Conservation (phyloP, 37 sponge, comb jelly and placozoan genomes). For the Haliclona indistincta region DNA sequence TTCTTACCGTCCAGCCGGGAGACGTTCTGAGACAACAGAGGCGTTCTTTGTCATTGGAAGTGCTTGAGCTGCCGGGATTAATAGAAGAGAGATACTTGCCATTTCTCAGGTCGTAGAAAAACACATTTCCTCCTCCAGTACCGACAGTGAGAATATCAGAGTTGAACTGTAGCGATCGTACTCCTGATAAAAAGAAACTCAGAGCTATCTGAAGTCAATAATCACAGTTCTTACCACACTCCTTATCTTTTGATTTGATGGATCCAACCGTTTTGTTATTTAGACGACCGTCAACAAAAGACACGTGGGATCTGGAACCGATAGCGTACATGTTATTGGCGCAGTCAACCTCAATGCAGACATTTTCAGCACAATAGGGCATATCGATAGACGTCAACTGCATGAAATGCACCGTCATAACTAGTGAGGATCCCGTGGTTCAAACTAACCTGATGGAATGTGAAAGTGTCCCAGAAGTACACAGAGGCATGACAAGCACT, state of each 20-base stretch:
- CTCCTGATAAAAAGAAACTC: slow-evolving; percentile 26
- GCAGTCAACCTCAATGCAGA: slow-evolving; percentile 63
- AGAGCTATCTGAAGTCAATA: not conserved
- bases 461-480: slow-evolving; percentile 72
- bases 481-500: slow-evolving; percentile 55
- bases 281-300: slow-evolving; percentile 57
- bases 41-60: not conserved
- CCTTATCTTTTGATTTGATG: slow-evolving; percentile 47
- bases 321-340: slow-evolving; percentile 54
- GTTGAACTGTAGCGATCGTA: slow-evolving; percentile 84
- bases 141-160: slow-evolving; percentile 78
- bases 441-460: slow-evolving; percentile 73
- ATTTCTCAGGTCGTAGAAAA: slow-evolving; percentile 81
- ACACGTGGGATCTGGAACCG: slow-evolving; percentile 82
- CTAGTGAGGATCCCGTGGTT: no score
- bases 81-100: slow-evolving; percentile 21
- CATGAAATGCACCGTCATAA: not conserved
- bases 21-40: slow-evolving; percentile 22
- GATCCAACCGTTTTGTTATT: slow-evolving; percentile 9
- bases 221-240: slow-evolving; percentile 41
- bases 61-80: not conserved
- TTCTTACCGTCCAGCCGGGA: slow-evolving; percentile 64
- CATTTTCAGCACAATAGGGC: slow-evolving; percentile 71
- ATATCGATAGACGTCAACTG: slow-evolving; percentile 13
- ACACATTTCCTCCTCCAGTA: slow-evolving; percentile 83